Conservation (phyloP, 2,113 vertebrate genomes). For the Lampris incognitus region DNA sequence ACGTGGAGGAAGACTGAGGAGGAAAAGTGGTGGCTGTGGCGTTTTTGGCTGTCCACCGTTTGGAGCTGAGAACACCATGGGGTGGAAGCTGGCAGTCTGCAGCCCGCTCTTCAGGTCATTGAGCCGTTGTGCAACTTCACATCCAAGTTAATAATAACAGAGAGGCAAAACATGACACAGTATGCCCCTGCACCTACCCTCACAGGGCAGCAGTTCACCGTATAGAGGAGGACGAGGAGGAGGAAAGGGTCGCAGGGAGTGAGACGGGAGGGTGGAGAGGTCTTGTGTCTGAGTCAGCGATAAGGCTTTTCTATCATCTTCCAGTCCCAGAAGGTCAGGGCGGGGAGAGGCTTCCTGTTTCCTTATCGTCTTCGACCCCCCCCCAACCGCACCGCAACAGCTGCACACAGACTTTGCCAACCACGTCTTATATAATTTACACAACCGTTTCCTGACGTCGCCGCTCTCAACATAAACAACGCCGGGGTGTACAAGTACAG, state of each 20-base stretch:
- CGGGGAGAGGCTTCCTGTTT: background rate
- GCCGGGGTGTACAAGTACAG: background rate
- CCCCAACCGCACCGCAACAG: conserved; percentile 37
- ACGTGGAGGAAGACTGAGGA: background rate
- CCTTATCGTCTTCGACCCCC: background rate
- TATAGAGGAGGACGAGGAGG: background rate
- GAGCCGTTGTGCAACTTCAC: background rate
- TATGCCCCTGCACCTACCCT: too few species aligned
- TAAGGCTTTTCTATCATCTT: background rate
- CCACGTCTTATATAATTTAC: conserved; percentile 37
- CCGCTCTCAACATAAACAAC: conserved; percentile 11
- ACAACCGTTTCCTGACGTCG: conserved; percentile 33
- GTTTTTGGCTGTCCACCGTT: background rate
- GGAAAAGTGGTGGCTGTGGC: background rate
- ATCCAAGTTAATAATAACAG: too few species aligned
- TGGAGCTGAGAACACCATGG: background rate
- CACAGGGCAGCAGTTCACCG: background rate
- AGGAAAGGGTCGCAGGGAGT: background rate
- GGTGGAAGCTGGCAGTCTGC: background rate
- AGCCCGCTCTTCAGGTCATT: too few species aligned
- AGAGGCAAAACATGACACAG: too few species aligned
- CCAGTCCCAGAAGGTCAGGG: background rate
- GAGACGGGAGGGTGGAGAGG: background rate
- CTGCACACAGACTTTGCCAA: conserved; percentile 9
- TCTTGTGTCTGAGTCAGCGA: background rate